Conservation (phyloP, 2,113 vertebrate species). For the Phaethon lepturus region DNA sequence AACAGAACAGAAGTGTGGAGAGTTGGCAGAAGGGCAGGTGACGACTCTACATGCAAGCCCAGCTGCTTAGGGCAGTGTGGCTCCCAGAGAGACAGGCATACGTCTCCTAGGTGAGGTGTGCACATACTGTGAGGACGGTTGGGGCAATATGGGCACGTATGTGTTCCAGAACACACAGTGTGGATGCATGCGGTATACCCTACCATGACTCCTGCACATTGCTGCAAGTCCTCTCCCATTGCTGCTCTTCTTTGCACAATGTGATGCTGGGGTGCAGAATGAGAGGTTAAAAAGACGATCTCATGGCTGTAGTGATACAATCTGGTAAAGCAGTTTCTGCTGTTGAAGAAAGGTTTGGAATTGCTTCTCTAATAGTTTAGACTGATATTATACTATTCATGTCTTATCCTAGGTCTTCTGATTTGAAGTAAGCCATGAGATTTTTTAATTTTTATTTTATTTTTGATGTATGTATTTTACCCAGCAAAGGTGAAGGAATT, state of each 20-base stretch:
- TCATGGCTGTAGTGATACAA: neutral
- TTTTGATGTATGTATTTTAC: neutral
- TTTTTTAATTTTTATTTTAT: neutral
- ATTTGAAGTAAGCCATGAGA: neutral
- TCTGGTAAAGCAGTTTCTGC: neutral
- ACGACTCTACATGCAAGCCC: neutral
- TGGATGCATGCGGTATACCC: rapidly evolving
- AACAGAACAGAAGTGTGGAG: neutral
- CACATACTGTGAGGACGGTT: neutral
- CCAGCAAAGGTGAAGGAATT: neutral
- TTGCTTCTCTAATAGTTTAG: neutral
- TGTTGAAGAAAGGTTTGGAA: neutral
- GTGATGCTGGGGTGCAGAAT: neutral
- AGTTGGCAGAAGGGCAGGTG: neutral
- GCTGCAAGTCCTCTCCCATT: neutral
- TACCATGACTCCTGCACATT: neutral
- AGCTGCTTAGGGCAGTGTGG: neutral
- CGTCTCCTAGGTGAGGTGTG: neutral
- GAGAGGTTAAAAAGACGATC: neutral
- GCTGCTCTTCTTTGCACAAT: neutral
- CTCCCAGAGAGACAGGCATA: neutral
- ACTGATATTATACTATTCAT: neutral
- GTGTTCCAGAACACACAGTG: neutral
- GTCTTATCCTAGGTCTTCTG: neutral
- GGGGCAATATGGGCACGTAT: too few relatives aligned